Evolutionary conservation across 1,140 invertebrate genomes (phyloP).

Genomic region (Metopolophium dirhodum): DNA sequence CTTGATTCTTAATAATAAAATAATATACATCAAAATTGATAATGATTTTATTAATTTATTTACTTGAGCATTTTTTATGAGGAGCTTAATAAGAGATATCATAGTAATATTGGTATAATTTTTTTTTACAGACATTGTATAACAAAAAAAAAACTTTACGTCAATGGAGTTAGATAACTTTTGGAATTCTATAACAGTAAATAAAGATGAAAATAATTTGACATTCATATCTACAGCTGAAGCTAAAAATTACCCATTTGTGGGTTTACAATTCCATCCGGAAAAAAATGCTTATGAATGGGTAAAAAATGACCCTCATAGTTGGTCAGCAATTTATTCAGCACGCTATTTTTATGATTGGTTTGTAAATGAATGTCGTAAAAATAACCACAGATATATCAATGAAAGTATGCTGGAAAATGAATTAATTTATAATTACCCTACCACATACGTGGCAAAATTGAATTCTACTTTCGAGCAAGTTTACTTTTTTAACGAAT

Average conservation of each 20-base stretch:
- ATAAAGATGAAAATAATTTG: neutral
- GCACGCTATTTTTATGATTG: neutral
- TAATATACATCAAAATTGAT: neutral
- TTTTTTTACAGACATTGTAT: neutral
- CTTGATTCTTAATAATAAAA: neutral
- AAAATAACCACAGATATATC: neutral
- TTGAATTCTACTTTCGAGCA: neutral
- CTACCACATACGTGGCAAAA: neutral
- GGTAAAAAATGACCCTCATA: neutral
- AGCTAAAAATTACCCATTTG: neutral
- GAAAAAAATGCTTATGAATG: constrained; percentile 23
- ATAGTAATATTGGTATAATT: neutral
- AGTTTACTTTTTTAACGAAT: neutral
- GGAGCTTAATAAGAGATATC: neutral
- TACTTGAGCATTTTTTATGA: neutral
- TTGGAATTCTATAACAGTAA: neutral
- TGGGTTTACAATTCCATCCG: constrained; percentile 12
- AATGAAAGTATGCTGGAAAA: neutral
- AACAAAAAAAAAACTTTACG: neutral
- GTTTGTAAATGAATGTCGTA: constrained; percentile 18
- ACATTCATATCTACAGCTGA: neutral
- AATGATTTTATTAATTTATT: neutral
- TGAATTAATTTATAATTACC: constrained; percentile 6
- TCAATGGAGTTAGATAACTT: neutral
- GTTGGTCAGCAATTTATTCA: neutral